Base-by-base conservation (phyloP, 1,140 invertebrate genomes). In the Nephotettix cincticeps region DNA sequence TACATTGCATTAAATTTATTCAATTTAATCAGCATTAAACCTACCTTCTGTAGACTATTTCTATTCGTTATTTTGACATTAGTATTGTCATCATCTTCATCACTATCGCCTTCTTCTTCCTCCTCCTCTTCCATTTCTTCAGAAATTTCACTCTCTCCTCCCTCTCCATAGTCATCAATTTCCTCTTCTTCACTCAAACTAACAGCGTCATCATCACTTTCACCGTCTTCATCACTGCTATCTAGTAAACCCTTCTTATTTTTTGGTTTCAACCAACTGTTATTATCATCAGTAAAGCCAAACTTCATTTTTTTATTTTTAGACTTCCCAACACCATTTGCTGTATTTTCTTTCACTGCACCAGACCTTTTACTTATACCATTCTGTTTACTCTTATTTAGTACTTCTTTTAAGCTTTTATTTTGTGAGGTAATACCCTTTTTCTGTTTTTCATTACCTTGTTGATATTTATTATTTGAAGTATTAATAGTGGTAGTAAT, bases 261-360 rank as follows among this genome's bases (percentile, higher is more conserved):
- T 75, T 87, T 88, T 4, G 84, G 85, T 77, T 87, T 90, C 56
- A 91, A 77, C 90, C 89, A 91, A 58, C 81, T 78, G 56, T 86
- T 85, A 76, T 91, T 91, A 32, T 91, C 87, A 84, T 91, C 89
- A 65, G 87, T 28, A 30, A 68, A 68, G 17, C 40, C 30, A 21
- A n/a, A 19, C 69, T 29, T 69, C 32, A 67, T 47, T 72, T 73
- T 43, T 71, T 72, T 47, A 29, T 67, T 64, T 69, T 40, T 71
- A 56, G 28, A 28, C 58, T 58, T 47, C 54, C 23, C 6, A 6
- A 28, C 23, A 6, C 47, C 47, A n/a, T 51, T 51, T 9, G 47
- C 14, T 51, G 14, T 9, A 19, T 4, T 2, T 51, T 51, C 36
- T 51, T 51, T 51, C 47, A 17, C 47, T 36, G 4, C n/a, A n/a